Percentiles rank a stretch among this genome's conserved stretches.
phyloP scores from a whole-genome alignment of 2,888 invertebrate genomes.

The Eupeodes luniger region DNA sequence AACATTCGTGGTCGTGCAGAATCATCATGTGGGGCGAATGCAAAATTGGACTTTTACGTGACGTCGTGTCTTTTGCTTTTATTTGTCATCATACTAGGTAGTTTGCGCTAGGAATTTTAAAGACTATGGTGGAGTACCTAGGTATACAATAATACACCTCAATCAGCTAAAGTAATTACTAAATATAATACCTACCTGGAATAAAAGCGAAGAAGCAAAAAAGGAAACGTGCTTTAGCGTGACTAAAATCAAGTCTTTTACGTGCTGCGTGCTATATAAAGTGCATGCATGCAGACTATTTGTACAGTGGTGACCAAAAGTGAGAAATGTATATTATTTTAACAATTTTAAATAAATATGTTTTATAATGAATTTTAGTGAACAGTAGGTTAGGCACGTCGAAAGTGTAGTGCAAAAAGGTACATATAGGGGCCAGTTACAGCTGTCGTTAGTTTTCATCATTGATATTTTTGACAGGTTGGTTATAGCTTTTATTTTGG shows the following conservation, averaged over 20 bases:
- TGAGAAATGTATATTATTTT: neutral
- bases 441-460: no score
- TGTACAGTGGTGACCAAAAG: neutral
- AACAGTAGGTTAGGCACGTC: no score
- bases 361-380: no score
- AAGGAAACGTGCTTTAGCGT: slow-evolving; percentile 47
- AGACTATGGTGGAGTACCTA: neutral
- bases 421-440: no score
- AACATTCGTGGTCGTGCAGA: slow-evolving; percentile 69
- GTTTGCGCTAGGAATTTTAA: slow-evolving; percentile 41
- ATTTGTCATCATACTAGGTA: slow-evolving; percentile 25
- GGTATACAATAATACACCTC: neutral
- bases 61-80: slow-evolving; percentile 50
- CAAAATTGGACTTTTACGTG: slow-evolving; percentile 61
- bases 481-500: no score
- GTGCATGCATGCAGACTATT: slow-evolving; percentile 1
- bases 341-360: no score
- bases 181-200: slow-evolving; percentile 23
- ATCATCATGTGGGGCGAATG: slow-evolving; percentile 65
- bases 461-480: no score
- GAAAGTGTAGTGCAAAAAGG: no score
- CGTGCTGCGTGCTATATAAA: slow-evolving; percentile 46
- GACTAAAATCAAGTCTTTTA: slow-evolving; percentile 60
- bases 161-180: slow-evolving; percentile 56
- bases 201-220: slow-evolving; percentile 17